Base-by-base conservation (phyloP, 1,140 invertebrate genomes). In the Saccostrea glomerata region DNA sequence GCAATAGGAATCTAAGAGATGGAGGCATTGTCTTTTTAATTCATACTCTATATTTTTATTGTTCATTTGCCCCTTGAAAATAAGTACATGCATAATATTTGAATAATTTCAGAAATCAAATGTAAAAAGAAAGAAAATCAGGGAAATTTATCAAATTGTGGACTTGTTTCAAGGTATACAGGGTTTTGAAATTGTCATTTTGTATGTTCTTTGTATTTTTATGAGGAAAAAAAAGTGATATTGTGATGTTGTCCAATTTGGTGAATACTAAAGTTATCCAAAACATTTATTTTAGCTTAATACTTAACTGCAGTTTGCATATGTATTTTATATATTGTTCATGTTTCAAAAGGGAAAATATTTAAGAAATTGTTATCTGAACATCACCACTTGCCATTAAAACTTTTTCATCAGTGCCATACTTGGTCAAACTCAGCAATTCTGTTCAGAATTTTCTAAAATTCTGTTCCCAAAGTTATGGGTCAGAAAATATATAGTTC, bases 371-470 rank as follows among this genome's bases (percentile, higher is more conserved):
- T n/a, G n/a, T 77, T 77, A 30, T 77, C 70, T 30, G 3, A 13
- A 36, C 30, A 36, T 77, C 70, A 30, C 25, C 2, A 77, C 70
- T 77, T 77, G 70, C 70, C 70, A 77, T 77, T 30, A 36, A 30
- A 30, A 77, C 70, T 77, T 7, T 77, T 15, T 77, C 70, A 77
- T 17, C 30, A 30, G 70, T 77, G 70, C 70, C 70, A 77, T 77
- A 77, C 70, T 77, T 77, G 70, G 70, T 77, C 15, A 36, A 77
- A 25, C 15, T 77, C 70, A 77, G 70, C 70, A 77, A 77, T 2
- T 25, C 58, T 63, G 58, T n/a, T 63, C 58, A 63, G 58, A 63
- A 63, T 63, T 63, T n/a, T 63, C n/a, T 77, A 12, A 30, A 25
- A 77, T 4, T 30, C 25, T 77, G 70, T 77, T 12, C 70, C 70